Evolutionary conservation across 2,888 invertebrate species (phyloP).

Genomic region (Aelia acuminata): DNA sequence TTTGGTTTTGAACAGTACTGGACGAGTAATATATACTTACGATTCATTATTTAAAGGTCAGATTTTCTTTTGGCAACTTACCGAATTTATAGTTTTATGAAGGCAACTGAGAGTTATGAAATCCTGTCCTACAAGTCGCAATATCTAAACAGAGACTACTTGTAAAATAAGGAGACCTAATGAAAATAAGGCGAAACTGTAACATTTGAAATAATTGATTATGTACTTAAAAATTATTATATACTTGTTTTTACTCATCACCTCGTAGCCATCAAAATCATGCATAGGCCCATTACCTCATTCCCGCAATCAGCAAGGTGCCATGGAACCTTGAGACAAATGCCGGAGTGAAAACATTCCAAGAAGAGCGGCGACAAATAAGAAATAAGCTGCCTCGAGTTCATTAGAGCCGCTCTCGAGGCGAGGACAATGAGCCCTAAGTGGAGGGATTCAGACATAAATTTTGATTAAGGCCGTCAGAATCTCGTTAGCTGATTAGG

Average conservation of each 20-base stretch:
- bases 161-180: too few relatives aligned
- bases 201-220: too few relatives aligned
- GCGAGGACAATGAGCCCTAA: slow-evolving; percentile 1
- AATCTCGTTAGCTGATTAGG: slow-evolving; percentile 46
- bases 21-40: too few relatives aligned
- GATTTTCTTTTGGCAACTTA: too few relatives aligned
- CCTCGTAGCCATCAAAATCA: not conserved
- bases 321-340: not conserved
- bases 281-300: not conserved
- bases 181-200: too few relatives aligned
- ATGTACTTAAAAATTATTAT: not conserved
- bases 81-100: too few relatives aligned
- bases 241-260: not conserved
- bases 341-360: not conserved
- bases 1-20: too few relatives aligned
- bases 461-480: slow-evolving; percentile 47
- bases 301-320: not conserved
- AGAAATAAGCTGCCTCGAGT: slow-evolving; percentile 13
- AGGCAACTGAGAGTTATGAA: too few relatives aligned
- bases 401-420: slow-evolving; percentile 28
- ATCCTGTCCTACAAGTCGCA: too few relatives aligned
- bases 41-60: too few relatives aligned
- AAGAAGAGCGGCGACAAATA: not conserved
- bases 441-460: slow-evolving; percentile 42
- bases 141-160: too few relatives aligned